Evolutionary conservation across 2,797 vertebrate genomes (phyloP).

Genomic region (Brotula barbata): DNA sequence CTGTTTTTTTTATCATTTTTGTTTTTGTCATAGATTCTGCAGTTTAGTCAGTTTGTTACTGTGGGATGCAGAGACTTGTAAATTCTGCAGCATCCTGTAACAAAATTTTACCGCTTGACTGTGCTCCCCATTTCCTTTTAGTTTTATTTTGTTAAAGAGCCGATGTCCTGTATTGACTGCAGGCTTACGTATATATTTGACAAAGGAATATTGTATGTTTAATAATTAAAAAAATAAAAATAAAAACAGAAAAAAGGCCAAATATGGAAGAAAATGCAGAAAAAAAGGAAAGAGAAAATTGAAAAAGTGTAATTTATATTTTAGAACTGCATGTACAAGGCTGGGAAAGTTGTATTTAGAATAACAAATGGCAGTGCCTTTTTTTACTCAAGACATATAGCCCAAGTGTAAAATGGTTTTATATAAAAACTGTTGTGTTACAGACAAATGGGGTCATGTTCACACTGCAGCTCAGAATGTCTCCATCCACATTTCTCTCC

Average conservation of each 20-base stretch:
- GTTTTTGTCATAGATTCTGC: conserved; percentile 57
- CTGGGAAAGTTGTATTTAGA: conserved; percentile 87
- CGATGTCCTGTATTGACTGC: conserved; percentile 92
- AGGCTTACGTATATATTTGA: conserved; percentile 84
- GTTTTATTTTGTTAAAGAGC: conserved; percentile 78
- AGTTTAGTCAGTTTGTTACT: conserved; percentile 53
- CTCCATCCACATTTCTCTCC: too few species aligned
- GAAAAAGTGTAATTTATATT: conserved; percentile 86
- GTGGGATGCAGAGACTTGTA: conserved; percentile 56
- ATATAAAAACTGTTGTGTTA: conserved; percentile 62
- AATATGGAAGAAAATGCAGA: too few species aligned
- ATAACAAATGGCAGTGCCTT: conserved; percentile 97
- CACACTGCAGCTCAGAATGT: conserved; percentile 40
- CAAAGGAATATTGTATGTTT: conserved; percentile 76
- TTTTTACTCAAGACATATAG: conserved; percentile 79
- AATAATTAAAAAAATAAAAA: conserved; percentile 70
- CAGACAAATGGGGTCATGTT: conserved; percentile 50
- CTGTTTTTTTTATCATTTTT: conserved; percentile 55
- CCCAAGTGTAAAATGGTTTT: conserved; percentile 77
- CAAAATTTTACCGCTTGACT: conserved; percentile 73
- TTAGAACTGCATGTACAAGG: conserved; percentile 85
- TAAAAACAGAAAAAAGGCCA: conserved; percentile 56
- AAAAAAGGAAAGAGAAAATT: neutral
- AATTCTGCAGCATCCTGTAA: conserved; percentile 67
- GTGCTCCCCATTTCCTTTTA: conserved; percentile 68